Conservation (phyloP, 2,113 vertebrate species). For the Gopherus evgoodei region DNA sequence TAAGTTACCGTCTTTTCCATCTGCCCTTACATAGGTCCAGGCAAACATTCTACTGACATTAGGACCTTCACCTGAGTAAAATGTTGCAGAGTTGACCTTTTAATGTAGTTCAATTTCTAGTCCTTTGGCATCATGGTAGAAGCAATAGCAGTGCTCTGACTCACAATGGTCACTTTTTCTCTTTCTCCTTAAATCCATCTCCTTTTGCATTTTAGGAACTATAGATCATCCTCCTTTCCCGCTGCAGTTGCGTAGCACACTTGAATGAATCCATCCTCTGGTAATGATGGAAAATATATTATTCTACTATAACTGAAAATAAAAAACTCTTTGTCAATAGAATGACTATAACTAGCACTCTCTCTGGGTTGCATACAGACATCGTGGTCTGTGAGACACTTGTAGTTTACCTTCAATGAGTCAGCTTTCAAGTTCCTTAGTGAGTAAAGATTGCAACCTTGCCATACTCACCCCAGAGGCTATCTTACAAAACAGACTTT, state of each 20-base stretch:
- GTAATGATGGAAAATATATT: background rate
- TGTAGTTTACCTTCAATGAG: background rate
- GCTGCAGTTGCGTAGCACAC: background rate
- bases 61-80: background rate
- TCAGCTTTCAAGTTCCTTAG: background rate
- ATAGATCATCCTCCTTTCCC: background rate
- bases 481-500: background rate
- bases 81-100: background rate
- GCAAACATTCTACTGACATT: background rate
- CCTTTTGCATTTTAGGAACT: background rate
- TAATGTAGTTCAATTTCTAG: background rate
- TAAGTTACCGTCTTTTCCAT: background rate
- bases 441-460: background rate
- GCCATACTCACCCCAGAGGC: background rate
- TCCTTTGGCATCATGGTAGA: background rate
- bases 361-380: background rate
- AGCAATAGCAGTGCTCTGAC: background rate
- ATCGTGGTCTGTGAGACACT: rapidly evolving
- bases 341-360: background rate
- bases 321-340: background rate
- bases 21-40: background rate
- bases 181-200: background rate
- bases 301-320: background rate
- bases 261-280: background rate
- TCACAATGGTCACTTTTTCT: background rate